Evolutionary conservation across 2,113 vertebrate species (phyloP), one percentile per base, ranked within the genome.

Genomic region (Saguinus imperator): DNA sequence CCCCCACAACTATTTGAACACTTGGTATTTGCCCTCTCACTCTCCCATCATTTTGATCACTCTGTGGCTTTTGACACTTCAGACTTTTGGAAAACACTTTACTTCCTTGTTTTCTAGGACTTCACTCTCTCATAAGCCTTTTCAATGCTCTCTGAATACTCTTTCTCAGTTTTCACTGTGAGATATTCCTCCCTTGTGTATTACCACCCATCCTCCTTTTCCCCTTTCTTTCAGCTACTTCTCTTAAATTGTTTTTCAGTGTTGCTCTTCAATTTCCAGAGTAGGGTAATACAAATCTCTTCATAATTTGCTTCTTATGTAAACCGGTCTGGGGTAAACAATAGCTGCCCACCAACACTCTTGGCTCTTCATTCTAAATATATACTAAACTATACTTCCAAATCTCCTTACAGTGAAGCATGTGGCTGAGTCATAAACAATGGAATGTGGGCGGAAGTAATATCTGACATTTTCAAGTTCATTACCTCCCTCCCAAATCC

Each of bases 351-450:
- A 73, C 58, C n/a, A 58, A 57, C 3, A 43, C 9, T 85, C 4
- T 27, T 40, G 94, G 23, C n/a, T 84, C 9, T 84, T 84, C 8
- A 73, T 73, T 2, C 37, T 66, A 35, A n/a, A 79, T 27, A 75
- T 13, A 87, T 0, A 20, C 20, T 64, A n/a, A 81, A 82, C 20
- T 77, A 9, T 45, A 88, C 79, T 92, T 89, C 6, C 14, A 83
- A 83, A 50, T 1, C 3, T 89, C n/a, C 29, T n/a, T 77, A 29
- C 20, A 96, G 37, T 96, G 52, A 95, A 97, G 18, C n/a, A 77
- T 58, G 11, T 79, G 61, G 57, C 16, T 37, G n/a, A 85, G 58
- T 76, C 17, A 72, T 6, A 29, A 18, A 80, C 48, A 75, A 81
- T 37, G 7, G 29, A 92, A 45, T 32, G 37, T 83, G 32, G 40